Conservation (phyloP, 1,140 invertebrate species). For the Elymnias hypermnestra region DNA sequence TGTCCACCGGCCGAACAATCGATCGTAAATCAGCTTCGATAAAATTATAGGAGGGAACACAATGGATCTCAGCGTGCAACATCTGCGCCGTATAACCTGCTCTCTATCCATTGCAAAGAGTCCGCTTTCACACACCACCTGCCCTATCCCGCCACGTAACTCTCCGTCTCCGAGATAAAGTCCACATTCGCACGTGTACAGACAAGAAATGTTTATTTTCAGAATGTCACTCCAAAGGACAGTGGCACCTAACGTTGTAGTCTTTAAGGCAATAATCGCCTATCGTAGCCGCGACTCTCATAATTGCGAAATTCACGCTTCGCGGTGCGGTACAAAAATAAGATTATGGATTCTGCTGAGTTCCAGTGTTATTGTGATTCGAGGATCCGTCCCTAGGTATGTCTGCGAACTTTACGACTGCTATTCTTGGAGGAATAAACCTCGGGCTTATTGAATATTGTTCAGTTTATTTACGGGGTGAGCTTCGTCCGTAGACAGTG, state of each 20-base stretch:
- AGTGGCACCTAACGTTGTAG: conserved; percentile 35
- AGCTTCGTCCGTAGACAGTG: conserved; percentile 39
- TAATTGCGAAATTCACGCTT: conserved; percentile 76
- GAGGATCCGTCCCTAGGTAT: conserved; percentile 73
- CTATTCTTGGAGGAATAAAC: conserved; percentile 74
- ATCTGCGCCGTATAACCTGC: conserved; percentile 53
- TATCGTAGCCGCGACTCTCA: conserved; percentile 31
- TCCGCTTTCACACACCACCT: conserved; percentile 56
- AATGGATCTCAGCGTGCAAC: conserved; percentile 59
- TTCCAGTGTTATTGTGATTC: conserved; percentile 73
- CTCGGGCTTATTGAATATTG: conserved; percentile 70
- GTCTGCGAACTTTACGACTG: conserved; percentile 69
- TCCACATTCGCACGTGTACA: conserved; percentile 70
- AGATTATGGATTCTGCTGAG: conserved; percentile 75
- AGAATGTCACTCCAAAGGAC: conserved; percentile 41
- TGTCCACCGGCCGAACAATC: conserved; percentile 70
- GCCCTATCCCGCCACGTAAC: conserved; percentile 36
- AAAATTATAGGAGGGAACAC: conserved; percentile 74
- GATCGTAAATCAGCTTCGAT: conserved; percentile 74
- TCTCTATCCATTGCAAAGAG: conserved; percentile 53
- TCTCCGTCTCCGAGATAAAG: conserved; percentile 68
- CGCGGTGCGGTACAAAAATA: conserved; percentile 74
- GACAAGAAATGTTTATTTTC: conserved; percentile 72
- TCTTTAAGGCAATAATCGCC: conserved; percentile 43
- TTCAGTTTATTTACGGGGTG: conserved; percentile 66